phyloP scores from a whole-genome alignment of 2,113 vertebrate species.

The Sphaerodactylus townsendi region DNA sequence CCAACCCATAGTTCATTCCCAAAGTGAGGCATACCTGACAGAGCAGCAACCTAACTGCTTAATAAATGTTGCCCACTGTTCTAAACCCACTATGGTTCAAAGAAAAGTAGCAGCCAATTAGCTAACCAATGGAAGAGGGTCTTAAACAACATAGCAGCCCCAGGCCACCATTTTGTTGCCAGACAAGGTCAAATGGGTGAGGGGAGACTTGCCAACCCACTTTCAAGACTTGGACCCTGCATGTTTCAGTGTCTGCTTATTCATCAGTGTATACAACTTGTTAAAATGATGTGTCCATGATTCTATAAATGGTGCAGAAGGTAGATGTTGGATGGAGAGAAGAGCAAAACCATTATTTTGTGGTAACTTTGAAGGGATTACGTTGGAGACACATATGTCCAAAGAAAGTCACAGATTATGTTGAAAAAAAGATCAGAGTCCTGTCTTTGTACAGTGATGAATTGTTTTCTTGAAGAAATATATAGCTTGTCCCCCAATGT shows the following conservation, averaged over 20 bases:
- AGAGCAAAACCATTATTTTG: neutral
- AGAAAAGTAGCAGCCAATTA: neutral
- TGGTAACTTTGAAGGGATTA: neutral
- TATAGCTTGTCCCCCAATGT: neutral
- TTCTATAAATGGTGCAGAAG: neutral
- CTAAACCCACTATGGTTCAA: neutral
- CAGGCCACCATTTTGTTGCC: too few relatives aligned
- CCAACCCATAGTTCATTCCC: neutral
- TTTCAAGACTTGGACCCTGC: neutral
- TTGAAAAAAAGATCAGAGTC: neutral
- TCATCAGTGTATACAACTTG: neutral
- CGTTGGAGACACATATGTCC: neutral
- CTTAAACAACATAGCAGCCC: neutral
- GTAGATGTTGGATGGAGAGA: neutral
- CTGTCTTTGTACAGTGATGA: neutral
- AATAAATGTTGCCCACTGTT: neutral
- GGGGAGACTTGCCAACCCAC: neutral
- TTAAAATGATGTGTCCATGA: neutral
- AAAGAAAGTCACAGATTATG: neutral
- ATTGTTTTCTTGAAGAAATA: neutral
- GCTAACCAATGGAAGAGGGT: neutral
- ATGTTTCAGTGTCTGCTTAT: neutral
- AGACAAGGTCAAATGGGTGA: neutral
- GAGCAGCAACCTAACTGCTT: neutral
- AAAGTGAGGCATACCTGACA: neutral